Evolutionary conservation across 2,113 vertebrate genomes (phyloP), one percentile per base, ranked within the genome.

Genomic region (Rhea pennata): DNA sequence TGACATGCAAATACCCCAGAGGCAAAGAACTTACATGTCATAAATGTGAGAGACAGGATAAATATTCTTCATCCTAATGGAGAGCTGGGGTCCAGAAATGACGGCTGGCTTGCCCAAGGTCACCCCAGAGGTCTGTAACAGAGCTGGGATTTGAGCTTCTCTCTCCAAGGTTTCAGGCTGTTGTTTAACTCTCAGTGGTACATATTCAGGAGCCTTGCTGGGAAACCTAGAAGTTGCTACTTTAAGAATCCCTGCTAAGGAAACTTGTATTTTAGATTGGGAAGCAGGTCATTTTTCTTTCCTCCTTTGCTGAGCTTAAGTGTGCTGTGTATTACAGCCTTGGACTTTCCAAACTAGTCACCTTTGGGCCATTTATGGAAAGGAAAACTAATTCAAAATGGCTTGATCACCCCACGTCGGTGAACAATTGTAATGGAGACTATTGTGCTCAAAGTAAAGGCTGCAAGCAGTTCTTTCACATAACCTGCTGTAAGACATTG

Each of bases 1-100:
- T 17, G 53, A 53, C 58, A 58, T 44, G 61, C 1, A 22, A 48
- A 50, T 48, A 48, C 23, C 1, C 2, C 27, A 0, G 1, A 70
- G 77, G 44, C n/a, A 90, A 85, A 83, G 12, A 48, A 46, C 71
- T 70, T 50, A 15, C 0, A 2, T 74, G 12, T 69, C 65, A 48
- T 22, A 23, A 26, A 89, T 15, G 2, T 56, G 64, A 89, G 74
- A 82, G 70, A 56, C 15, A 72, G 88, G 86, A 11, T 22, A 78
- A 71, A 13, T 40, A 9, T 53, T 42, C 54, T 78, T 74, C n/a
- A 67, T 54, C 31, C 13, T 61, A 11, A 59, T 14, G 31, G 21
- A 82, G 51, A 79, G 51, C 9, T 56, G 56, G 31, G 3, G 14
- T 44, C 72, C 59, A 73, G 44, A 85, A 42, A 46, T 51, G 56